phyloP scores from a whole-genome alignment of 2,797 vertebrate species.

The Amblyraja radiata region DNA sequence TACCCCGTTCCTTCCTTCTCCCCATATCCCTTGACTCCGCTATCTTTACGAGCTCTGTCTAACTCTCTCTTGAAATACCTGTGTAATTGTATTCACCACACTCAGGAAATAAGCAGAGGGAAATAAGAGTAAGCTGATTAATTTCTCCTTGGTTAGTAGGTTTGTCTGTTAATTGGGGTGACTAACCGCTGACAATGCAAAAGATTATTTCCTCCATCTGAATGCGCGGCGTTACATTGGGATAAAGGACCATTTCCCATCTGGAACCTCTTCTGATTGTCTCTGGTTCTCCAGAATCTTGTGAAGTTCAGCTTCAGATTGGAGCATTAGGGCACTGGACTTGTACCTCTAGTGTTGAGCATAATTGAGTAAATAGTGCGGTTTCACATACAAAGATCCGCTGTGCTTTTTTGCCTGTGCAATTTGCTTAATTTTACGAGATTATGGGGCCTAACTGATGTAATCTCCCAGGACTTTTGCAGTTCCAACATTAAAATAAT shows the following conservation, averaged over 20 bases:
- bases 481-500: slow-evolving; percentile 37
- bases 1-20: too few species aligned
- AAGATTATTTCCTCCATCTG: neutral
- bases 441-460: slow-evolving; percentile 38
- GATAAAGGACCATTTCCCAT: slow-evolving; percentile 10
- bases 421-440: slow-evolving; percentile 39
- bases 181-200: neutral
- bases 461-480: slow-evolving; percentile 35
- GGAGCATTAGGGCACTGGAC: slow-evolving; percentile 12
- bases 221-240: neutral
- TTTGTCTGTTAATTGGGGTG: neutral
- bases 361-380: neutral
- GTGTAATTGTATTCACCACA: neutral
- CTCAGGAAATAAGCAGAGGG: neutral
- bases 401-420: slow-evolving; percentile 36
- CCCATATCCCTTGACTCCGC: too few species aligned
- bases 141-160: neutral
- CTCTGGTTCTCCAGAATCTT: neutral
- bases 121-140: neutral
- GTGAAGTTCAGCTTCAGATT: neutral
- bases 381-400: slow-evolving; percentile 19
- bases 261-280: neutral
- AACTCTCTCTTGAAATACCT: neutral
- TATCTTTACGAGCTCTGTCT: too few species aligned
- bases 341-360: slow-evolving; percentile 3